These are phyloP conservation scores for Ptilorrhoa leucosticta DNA, from an alignment of 2,113 vertebrate species.

Conservation along the genomic window DNA sequence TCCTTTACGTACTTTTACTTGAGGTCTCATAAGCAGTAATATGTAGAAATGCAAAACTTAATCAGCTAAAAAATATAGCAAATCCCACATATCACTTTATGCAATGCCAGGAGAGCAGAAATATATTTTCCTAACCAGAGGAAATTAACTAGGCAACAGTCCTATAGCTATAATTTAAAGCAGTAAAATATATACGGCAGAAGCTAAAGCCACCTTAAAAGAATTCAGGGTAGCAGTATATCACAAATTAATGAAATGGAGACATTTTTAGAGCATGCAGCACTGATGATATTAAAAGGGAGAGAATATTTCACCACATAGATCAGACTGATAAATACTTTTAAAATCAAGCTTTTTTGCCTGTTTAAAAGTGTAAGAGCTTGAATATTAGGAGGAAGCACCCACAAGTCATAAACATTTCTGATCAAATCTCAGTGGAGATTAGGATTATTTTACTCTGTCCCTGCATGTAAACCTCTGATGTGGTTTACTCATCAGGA, in stretches of 20 bases:
- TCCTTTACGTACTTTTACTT: constrained; percentile 39
- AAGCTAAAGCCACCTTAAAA: constrained; percentile 61
- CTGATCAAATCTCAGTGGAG: background rate
- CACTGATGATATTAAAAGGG: constrained; percentile 12
- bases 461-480: background rate
- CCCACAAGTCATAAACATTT: background rate
- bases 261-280: constrained; percentile 57
- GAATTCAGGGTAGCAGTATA: constrained; percentile 50
- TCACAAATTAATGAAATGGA: constrained; percentile 65
- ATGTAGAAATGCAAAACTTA: constrained; percentile 51
- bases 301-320: constrained; percentile 19
- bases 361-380: background rate
- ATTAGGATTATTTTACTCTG: background rate
- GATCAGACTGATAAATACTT: constrained; percentile 30
- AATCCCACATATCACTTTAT: constrained; percentile 51
- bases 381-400: background rate
- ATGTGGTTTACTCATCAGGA: background rate
- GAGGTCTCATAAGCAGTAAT: constrained; percentile 55
- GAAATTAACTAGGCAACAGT: constrained; percentile 66
- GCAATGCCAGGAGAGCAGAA: constrained; percentile 43
- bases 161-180: constrained; percentile 60
- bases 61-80: constrained; percentile 56
- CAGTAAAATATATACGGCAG: constrained; percentile 64
- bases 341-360: background rate
- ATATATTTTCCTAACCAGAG: constrained; percentile 66